These are phyloP conservation scores for Thereva unica DNA, from an alignment of 2,888 invertebrate genomes.

Conservation along the genomic window DNA sequence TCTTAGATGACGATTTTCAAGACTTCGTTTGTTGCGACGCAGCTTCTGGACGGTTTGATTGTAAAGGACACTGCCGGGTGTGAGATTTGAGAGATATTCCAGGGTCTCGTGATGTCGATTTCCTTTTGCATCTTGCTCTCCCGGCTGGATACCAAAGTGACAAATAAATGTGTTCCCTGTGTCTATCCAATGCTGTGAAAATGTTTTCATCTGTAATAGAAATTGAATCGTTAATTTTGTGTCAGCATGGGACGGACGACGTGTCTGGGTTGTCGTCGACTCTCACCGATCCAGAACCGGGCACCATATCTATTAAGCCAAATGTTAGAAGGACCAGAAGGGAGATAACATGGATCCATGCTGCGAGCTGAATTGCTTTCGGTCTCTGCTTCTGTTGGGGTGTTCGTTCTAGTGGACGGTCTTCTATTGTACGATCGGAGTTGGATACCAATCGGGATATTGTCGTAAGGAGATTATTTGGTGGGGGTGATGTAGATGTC, in stretches of 20 bases:
- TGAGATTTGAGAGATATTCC: constrained; percentile 46
- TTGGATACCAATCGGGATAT: constrained; percentile 61
- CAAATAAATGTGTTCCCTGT: constrained; percentile 53
- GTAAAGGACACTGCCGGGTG: constrained; percentile 43
- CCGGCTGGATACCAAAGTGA: constrained; percentile 51
- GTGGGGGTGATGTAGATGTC: constrained; percentile 43
- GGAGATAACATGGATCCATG: constrained; percentile 60
- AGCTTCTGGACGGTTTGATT: constrained; percentile 45
- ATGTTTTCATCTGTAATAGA: constrained; percentile 47
- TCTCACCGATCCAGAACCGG: constrained; percentile 61
- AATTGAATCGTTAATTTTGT: background rate
- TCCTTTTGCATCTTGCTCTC: constrained; percentile 39
- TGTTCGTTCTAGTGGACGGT: constrained; percentile 39
- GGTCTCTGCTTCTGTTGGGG: constrained; percentile 45
- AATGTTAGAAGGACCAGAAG: constrained; percentile 57
- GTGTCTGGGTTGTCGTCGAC: background rate
- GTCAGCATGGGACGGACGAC: background rate
- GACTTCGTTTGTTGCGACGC: constrained; percentile 41
- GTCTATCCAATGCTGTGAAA: constrained; percentile 52
- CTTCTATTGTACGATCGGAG: constrained; percentile 42
- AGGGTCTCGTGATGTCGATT: constrained; percentile 40
- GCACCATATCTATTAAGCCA: constrained; percentile 62
- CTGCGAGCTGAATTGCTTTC: constrained; percentile 54
- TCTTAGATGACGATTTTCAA: constrained; percentile 37
- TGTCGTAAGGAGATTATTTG: constrained; percentile 58